Evolutionary conservation across 2,113 vertebrate genomes (phyloP), one percentile per base, ranked within the genome.

Genomic region (Notarius lentiginosus): DNA sequence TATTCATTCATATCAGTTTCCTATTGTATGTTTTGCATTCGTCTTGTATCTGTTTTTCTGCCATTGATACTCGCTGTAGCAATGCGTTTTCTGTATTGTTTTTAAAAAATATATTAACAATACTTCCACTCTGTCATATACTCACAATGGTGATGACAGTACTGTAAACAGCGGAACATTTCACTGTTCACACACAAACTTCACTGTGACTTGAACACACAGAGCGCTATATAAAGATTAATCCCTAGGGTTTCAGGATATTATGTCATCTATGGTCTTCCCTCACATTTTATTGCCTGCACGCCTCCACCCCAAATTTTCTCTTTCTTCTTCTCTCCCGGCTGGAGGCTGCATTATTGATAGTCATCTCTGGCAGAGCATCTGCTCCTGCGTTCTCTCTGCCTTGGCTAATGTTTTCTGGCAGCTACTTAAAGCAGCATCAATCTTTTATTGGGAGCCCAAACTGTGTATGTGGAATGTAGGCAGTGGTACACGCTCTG

Each of bases 321-420:
- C 20, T 86, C 61, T 82, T 70, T 22, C 60, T 65, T 65, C n/a
- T 56, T 90, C 79, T 84, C 82, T 87, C 87, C 88, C 70, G 87
- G 89, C 86, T 91, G 88, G 84, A 88, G 88, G 89, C 86, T 96
- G 93, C 95, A 96, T 96, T 95, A 96, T 95, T 96, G 94, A 96
- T 95, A 92, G 90, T 89, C 91, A 91, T 94, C 91, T 92, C 92
- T 93, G 92, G 92, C 91, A 90, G 88, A 92, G 93, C 93, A 94
- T 94, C 94, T 94, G 94, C 92, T 91, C 89, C 88, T 91, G 82
- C 75, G 56, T 88, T 90, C 82, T 72, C 80, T 84, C 79, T 88
- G 90, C 84, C 79, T 88, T 86, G 84, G 75, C 88, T 91, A 90
- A 92, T 91, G 85, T 88, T 86, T 85, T 86, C 83, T 90, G 90